Evolutionary conservation across 2,113 vertebrate genomes (phyloP), one percentile per base, ranked within the genome.

Genomic region (Probosciger aterrimus): DNA sequence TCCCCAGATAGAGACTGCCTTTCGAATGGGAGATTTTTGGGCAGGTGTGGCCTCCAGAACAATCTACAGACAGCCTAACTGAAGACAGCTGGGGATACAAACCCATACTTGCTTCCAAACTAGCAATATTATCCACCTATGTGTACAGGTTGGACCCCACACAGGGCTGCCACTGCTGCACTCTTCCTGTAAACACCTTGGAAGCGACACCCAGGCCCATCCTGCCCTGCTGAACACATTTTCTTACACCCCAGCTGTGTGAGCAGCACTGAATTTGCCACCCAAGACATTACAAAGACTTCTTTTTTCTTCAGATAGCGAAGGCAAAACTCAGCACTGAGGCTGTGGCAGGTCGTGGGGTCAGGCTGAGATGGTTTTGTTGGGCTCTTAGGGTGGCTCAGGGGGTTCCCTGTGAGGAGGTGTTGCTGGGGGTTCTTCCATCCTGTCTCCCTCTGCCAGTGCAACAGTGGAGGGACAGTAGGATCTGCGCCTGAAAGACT

Each of bases 221-320:
- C 30, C 60, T 27, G 25, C 52, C 35, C 37, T 30, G 19, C 25
- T 11, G 4, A 60, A 28, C 0, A 0, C 17, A 2, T 46, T 57
- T 46, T n/a, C 41, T 50, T 30, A 10, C 46, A 57, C 18, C 35
- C 35, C 50, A 47, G n/a, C 62, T 33, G 10, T 1, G 8, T 18
- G 4, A 52, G 30, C 37, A 64, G 31, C 11, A 23, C 0, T 17
- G 49, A 35, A 60, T 67, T 71, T 55, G 27, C 39, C 35, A 49
- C 18, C 4, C 7, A 13, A 19, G 39, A 33, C 64, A 18, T 24
- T 33, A 50, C 9, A 30, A 60, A 35, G 30, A 35, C 2, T 7
- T 6, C n/a, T 31, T 0, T 82, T 57, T 12, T 19, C 37, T 35
- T 55, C 2, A 2, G 60, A 30, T n/a, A 18, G 47, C 1, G 0